Percentiles rank a stretch among this genome's conserved stretches.
These are phyloP conservation scores for Microcebus murinus DNA, from an alignment of 2,113 vertebrate genomes.

Conservation along the genomic window DNA sequence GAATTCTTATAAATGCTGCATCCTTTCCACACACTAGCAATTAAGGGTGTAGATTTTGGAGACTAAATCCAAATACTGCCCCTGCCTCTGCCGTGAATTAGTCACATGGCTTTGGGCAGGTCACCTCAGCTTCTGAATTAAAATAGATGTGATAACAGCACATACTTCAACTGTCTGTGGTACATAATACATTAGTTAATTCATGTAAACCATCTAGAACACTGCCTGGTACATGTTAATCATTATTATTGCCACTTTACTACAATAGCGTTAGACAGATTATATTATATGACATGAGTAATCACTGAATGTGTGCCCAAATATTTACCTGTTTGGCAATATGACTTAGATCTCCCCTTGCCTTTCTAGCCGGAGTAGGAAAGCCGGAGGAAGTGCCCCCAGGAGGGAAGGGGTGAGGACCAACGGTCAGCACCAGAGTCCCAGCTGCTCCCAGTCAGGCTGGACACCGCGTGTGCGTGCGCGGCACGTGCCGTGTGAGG, in stretches of 20 bases:
- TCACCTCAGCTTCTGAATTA: background rate
- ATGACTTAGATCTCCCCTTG: background rate
- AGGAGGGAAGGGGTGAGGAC: background rate
- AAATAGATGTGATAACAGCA: background rate
- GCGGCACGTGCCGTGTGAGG: accelerated
- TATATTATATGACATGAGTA: background rate
- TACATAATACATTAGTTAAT: background rate
- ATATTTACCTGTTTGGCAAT: background rate
- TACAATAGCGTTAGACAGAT: background rate
- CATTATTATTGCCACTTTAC: background rate
- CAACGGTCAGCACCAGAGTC: background rate
- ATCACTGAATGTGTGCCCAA: background rate
- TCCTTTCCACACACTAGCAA: background rate
- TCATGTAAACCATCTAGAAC: background rate
- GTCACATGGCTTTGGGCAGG: background rate
- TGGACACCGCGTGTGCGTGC: background rate
- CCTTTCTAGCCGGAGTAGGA: background rate
- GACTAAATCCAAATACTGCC: background rate
- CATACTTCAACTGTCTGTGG: background rate
- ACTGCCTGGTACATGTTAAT: background rate
- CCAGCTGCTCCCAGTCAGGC: background rate
- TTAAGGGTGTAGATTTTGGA: background rate
- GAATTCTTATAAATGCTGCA: background rate
- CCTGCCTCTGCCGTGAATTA: background rate
- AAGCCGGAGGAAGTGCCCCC: background rate